Evolutionary conservation across 2,797 vertebrate species (phyloP), one percentile per base, ranked within the genome.

Genomic region (Acanthornis magna): DNA sequence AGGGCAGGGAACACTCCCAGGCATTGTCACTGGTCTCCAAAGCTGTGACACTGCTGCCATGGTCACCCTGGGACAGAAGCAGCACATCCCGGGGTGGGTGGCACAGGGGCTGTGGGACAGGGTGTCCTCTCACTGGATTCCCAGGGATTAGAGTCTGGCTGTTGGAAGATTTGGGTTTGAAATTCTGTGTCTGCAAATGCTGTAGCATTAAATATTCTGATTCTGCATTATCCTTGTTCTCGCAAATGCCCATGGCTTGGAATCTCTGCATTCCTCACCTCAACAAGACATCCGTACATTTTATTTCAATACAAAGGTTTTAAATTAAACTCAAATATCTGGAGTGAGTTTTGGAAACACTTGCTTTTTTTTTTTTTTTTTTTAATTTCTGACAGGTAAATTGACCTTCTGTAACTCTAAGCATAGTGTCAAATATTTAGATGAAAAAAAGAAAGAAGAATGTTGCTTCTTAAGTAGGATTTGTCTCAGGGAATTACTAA

Each of bases 61-160:
- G 0, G 21, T 43, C 23, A 22, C 61, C 0, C 0, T 15, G n/a
- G 25, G 57, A 16, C 45, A 58, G 34, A n/a, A 13, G 4, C 47
- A 42, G 61, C 67, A 60, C 8, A 9, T 40, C 57, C 17, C 0
- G 0, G 32, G 7, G 32, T 57, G 30, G 40, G 10, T 60, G 58
- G 58, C 29, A 38, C 32, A 32, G 26, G 9, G 21, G 15, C 18
- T 48, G 17, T 21, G 2, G 1, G 22, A 8, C 20, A 38, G 32
- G 34, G 34, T 12, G 12, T 13, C 53, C 30, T 60, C 43, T 36
- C 50, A 13, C 18, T 51, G 50, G 5, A 30, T 29, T 30, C 30
- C 27, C 63, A 6, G 1, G 17, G 12, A 8, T 71, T 66, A 26
- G 3, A 51, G 36, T 9, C 32, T 23, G 11, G 40, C 13, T 76